These are phyloP conservation scores for Typhlichthys eigenmanni DNA, from an alignment of 2,797 vertebrate species.

Conservation along the genomic window DNA sequence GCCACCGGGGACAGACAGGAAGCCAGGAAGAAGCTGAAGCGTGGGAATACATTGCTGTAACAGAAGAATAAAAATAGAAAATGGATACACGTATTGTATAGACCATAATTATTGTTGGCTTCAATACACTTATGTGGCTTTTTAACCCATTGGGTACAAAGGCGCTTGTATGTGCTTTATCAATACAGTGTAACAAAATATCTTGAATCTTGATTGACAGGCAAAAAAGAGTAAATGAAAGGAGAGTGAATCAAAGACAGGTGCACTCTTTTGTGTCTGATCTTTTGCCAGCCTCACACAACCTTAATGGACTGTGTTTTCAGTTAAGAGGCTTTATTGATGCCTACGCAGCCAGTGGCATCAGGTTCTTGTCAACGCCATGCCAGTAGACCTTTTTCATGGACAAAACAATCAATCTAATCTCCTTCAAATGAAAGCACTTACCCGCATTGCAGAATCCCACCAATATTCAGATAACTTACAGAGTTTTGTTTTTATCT, in stretches of 20 bases:
- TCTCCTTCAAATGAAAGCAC: not conserved
- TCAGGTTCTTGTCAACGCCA: slow-evolving; percentile 1
- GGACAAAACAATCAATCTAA: not conserved
- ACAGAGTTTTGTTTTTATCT: too few relatives aligned
- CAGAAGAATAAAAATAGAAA: too few relatives aligned
- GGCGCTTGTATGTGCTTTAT: not conserved
- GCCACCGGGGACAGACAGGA: slow-evolving; percentile 41
- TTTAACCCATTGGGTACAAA: not conserved
- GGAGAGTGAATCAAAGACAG: slow-evolving; percentile 19
- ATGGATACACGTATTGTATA: too few relatives aligned
- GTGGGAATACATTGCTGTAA: slow-evolving; percentile 42
- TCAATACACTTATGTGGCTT: too few relatives aligned
- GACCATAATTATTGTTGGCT: too few relatives aligned
- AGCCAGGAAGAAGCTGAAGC: slow-evolving; percentile 47
- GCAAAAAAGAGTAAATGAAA: not conserved
- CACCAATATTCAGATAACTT: too few relatives aligned
- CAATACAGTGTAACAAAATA: not conserved
- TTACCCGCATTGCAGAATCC: too few relatives aligned
- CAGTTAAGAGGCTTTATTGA: slow-evolving; percentile 33
- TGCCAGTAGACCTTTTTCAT: not conserved
- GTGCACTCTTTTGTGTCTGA: slow-evolving; percentile 5
- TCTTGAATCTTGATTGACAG: slow-evolving; percentile 14
- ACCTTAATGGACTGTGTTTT: slow-evolving; percentile 2
- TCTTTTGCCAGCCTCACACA: slow-evolving; percentile 12
- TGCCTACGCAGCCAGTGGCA: slow-evolving; percentile 17